Evolutionary conservation across 1,140 invertebrate genomes (phyloP).

Genomic region (Eubasilissa regina): DNA sequence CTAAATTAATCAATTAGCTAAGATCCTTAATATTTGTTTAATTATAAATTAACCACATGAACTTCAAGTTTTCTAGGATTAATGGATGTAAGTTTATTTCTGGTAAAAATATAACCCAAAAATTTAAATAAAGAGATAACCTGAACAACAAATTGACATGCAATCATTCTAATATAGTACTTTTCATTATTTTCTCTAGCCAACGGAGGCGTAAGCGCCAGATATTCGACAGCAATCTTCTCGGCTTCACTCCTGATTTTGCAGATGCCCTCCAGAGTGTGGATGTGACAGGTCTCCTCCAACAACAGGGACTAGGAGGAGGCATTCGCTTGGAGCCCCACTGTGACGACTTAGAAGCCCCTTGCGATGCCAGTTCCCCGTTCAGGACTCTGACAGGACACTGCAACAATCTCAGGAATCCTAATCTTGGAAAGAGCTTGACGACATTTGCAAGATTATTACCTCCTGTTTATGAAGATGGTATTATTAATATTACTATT

Average conservation of each 20-base stretch:
- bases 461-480: conserved; percentile 92
- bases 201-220: conserved; percentile 79
- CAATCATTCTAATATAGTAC: background rate
- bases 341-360: conserved; percentile 77
- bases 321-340: conserved; percentile 69
- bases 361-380: conserved; percentile 86
- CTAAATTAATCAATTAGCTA: too few species aligned
- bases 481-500: conserved; percentile 63
- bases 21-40: too few species aligned
- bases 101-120: background rate
- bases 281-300: conserved; percentile 78
- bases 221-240: conserved; percentile 79
- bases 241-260: conserved; percentile 79
- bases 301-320: conserved; percentile 66
- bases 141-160: background rate
- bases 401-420: conserved; percentile 93
- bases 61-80: too few species aligned
- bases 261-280: conserved; percentile 82
- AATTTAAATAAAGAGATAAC: background rate
- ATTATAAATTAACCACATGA: too few species aligned
- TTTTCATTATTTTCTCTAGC: conserved; percentile 58
- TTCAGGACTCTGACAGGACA: conserved; percentile 90
- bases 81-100: too few species aligned
- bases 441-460: conserved; percentile 90
- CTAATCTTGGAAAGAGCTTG: conserved; percentile 87